A percentile compares a stretch with the other conserved stretches of the same genome.
phyloP scores from a whole-genome alignment of 37 sponge, comb jelly and placozoan species.

The Eunapius fragilis region DNA sequence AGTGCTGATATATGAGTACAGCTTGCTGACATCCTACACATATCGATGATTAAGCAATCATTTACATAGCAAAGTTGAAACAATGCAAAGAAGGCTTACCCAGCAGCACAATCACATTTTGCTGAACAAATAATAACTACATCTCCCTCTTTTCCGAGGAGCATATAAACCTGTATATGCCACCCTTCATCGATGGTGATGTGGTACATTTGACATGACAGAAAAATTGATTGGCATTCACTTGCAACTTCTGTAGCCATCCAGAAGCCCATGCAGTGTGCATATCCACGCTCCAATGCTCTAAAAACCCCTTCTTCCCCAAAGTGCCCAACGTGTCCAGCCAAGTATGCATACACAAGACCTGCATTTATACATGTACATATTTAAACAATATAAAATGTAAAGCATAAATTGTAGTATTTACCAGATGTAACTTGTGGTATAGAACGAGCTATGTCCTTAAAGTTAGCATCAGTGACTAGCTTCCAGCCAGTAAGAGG shows the following conservation, averaged over 20 bases:
- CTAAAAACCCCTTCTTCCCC: constrained; percentile 51
- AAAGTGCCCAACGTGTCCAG: constrained; percentile 28
- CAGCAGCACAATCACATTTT: constrained; percentile 72
- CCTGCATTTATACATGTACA: constrained; percentile 10
- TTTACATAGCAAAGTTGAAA: not conserved
- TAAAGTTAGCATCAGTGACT: constrained; percentile 24
- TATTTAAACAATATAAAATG: not conserved
- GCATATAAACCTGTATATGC: constrained; percentile 18
- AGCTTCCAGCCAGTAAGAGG: constrained; percentile 53
- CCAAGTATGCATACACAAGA: constrained; percentile 50
- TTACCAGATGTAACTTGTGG: constrained; percentile 60
- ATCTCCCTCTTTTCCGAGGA: constrained; percentile 40
- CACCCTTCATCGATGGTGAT: constrained; percentile 35
- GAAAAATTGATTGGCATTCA: constrained; percentile 41
- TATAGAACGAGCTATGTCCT: constrained; percentile 9
- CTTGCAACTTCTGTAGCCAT: constrained; percentile 20
- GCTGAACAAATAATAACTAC: constrained; percentile 42
- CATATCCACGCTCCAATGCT: constrained; percentile 55
- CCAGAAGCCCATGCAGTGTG: constrained; percentile 62
- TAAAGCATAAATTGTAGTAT: not conserved
- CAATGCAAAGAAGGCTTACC: constrained; percentile 34
- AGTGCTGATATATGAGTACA: constrained; percentile 73
- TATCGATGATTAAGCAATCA: not conserved
- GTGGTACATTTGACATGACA: constrained; percentile 28
- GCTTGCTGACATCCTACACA: constrained; percentile 54